phyloP scores from a whole-genome alignment of 1,140 invertebrate genomes.

The Oryctes rhinoceros region DNA sequence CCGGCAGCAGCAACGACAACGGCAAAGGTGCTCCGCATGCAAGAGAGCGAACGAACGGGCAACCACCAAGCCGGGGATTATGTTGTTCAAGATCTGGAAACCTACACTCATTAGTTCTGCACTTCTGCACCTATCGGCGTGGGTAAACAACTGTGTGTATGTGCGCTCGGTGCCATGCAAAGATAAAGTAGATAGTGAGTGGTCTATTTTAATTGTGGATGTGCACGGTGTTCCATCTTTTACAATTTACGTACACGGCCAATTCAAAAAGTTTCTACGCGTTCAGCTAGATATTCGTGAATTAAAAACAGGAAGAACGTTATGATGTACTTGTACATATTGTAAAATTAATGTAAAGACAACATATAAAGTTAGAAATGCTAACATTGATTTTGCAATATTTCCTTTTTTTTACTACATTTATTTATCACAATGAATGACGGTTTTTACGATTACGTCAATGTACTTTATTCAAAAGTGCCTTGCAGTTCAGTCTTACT shows the following conservation, averaged over 20 bases:
- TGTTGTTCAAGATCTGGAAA: constrained; percentile 52
- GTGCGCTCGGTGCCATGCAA: constrained; percentile 20
- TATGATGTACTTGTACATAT: not conserved
- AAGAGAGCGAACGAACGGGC: constrained; percentile 38
- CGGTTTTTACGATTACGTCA: too few species aligned
- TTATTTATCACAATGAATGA: too few species aligned
- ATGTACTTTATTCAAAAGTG: too few species aligned
- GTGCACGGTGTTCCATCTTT: constrained; percentile 1
- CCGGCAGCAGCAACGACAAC: constrained; percentile 38
- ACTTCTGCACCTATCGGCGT: constrained; percentile 46
- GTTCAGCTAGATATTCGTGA: not conserved
- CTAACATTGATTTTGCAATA: too few species aligned
- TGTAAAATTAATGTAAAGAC: too few species aligned
- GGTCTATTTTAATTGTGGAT: constrained; percentile 36
- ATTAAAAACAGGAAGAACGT: not conserved
- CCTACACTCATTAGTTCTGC: constrained; percentile 51
- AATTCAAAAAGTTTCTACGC: not conserved
- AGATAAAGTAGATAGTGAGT: constrained; percentile 21
- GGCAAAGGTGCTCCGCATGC: constrained; percentile 14
- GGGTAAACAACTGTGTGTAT: constrained; percentile 16
- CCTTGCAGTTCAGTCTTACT: too few species aligned
- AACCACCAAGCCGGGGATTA: constrained; percentile 48
- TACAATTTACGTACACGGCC: not conserved
- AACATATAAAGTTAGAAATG: too few species aligned
- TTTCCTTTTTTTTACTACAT: too few species aligned